Evolutionary conservation across 2,888 invertebrate species (phyloP).

Genomic region (Drosophila rubida): DNA sequence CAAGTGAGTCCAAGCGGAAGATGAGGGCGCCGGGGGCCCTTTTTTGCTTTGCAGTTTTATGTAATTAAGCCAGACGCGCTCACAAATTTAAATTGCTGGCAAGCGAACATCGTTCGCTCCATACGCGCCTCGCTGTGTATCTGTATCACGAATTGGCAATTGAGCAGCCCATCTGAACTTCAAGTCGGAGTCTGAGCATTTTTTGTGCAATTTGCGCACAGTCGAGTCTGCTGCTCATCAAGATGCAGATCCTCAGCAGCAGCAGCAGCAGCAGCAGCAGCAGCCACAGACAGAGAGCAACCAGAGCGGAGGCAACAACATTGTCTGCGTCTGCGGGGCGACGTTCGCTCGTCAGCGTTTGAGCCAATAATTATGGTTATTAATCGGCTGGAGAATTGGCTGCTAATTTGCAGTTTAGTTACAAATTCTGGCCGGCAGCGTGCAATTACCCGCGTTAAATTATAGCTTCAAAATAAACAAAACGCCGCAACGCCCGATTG

Average conservation of each 20-base stretch:
- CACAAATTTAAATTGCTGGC: constrained; percentile 80
- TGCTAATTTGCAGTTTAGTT: constrained; percentile 89
- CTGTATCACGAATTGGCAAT: constrained; percentile 82
- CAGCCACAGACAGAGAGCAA: too few species aligned
- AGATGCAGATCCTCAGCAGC: constrained; percentile 59
- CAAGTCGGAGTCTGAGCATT: neutral
- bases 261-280: constrained; percentile 7
- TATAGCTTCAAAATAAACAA: constrained; percentile 86
- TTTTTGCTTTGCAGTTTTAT: constrained; percentile 57
- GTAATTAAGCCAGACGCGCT: constrained; percentile 80
- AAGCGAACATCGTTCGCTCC: constrained; percentile 8
- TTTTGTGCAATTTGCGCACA: constrained; percentile 19
- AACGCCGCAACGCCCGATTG: constrained; percentile 79
- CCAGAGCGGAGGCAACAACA: constrained; percentile 40
- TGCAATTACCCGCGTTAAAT: constrained; percentile 86
- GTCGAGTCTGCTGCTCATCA: constrained; percentile 48
- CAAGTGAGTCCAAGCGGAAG: constrained; percentile 56
- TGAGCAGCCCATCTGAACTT: constrained; percentile 64
- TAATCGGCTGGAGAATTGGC: constrained; percentile 87
- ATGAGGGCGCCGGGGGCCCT: constrained; percentile 54
- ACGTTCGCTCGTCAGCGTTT: constrained; percentile 80
- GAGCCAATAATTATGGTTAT: constrained; percentile 85
- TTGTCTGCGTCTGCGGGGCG: constrained; percentile 38
- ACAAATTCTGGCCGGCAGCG: constrained; percentile 87
- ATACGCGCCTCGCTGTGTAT: constrained; percentile 59